Evolutionary conservation across 1,140 invertebrate genomes (phyloP).

Genomic region (Goniozus legneri): DNA sequence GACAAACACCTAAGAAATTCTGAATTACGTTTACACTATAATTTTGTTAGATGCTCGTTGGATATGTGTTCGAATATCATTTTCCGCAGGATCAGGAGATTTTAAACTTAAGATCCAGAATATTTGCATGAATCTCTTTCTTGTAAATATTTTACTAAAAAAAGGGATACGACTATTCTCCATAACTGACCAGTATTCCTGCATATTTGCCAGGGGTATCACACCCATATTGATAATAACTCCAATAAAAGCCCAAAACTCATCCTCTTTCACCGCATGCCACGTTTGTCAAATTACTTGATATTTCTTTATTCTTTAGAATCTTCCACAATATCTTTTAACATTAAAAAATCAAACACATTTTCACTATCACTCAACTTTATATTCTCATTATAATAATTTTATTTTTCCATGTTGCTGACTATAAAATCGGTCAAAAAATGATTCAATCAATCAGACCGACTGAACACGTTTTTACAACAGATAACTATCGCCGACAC

Average conservation of each 20-base stretch:
- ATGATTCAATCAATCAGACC: slow-evolving; percentile 10
- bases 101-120: too few species aligned
- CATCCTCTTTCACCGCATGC: slow-evolving; percentile 6
- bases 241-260: slow-evolving; percentile 11
- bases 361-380: slow-evolving; percentile 12
- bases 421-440: slow-evolving; percentile 13
- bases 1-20: too few species aligned
- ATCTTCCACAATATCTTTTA: slow-evolving; percentile 11
- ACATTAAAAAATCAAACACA: slow-evolving; percentile 12
- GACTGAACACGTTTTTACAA: slow-evolving; percentile 14
- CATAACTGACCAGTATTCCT: slow-evolving; percentile 8
- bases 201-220: slow-evolving; percentile 8
- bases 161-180: slow-evolving; percentile 9
- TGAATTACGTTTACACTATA: too few species aligned
- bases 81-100: too few species aligned
- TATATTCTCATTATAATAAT: slow-evolving; percentile 16
- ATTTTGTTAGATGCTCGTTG: too few species aligned
- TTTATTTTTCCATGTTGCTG: slow-evolving; percentile 14
- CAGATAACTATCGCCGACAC: slow-evolving; percentile 17
- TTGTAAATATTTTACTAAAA: slow-evolving; percentile 9
- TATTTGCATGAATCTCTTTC: neutral
- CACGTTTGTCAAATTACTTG: slow-evolving; percentile 12
- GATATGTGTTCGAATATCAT: neutral
- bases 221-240: slow-evolving; percentile 13
- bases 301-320: slow-evolving; percentile 4